These are phyloP conservation scores for Caiman crocodilus DNA, from an alignment of 2,797 vertebrate genomes.

Conservation along the genomic window DNA sequence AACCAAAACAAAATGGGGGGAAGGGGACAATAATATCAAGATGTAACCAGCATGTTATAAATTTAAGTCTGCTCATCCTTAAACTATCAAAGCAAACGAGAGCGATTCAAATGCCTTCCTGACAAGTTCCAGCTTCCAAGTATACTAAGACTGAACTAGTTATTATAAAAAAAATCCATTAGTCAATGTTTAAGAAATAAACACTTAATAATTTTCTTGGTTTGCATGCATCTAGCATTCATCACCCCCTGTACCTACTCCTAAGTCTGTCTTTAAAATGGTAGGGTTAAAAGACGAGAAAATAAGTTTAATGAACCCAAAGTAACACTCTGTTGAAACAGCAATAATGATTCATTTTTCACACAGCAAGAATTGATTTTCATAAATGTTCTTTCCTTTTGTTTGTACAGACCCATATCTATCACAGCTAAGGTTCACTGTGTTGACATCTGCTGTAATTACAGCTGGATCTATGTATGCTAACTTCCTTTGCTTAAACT, in stretches of 20 bases:
- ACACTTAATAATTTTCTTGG: not conserved
- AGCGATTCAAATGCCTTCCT: not conserved
- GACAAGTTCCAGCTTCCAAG: not conserved
- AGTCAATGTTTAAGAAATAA: not conserved
- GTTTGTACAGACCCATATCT: conserved; percentile 25
- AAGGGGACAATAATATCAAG: not conserved
- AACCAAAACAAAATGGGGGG: not conserved
- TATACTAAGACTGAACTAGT: fast-evolving
- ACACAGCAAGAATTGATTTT: conserved; percentile 67
- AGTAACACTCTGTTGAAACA: conserved; percentile 49
- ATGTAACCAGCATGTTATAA: not conserved
- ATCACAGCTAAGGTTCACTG: conserved; percentile 26
- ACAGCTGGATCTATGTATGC: conserved; percentile 15
- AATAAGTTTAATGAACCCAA: conserved; percentile 63
- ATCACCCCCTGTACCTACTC: not conserved
- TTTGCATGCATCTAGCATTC: conserved; percentile 23
- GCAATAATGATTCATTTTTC: conserved; percentile 62
- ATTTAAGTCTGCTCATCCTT: not conserved
- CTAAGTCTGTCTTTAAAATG: not conserved
- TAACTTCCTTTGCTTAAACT: not conserved
- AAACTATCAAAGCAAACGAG: not conserved
- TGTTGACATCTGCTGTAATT: conserved; percentile 68
- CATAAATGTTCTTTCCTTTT: conserved; percentile 27
- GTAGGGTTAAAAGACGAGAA: not conserved
- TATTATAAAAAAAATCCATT: not conserved